Conservation (phyloP, 1,140 invertebrate species). For the Diabrotica undecimpunctata region DNA sequence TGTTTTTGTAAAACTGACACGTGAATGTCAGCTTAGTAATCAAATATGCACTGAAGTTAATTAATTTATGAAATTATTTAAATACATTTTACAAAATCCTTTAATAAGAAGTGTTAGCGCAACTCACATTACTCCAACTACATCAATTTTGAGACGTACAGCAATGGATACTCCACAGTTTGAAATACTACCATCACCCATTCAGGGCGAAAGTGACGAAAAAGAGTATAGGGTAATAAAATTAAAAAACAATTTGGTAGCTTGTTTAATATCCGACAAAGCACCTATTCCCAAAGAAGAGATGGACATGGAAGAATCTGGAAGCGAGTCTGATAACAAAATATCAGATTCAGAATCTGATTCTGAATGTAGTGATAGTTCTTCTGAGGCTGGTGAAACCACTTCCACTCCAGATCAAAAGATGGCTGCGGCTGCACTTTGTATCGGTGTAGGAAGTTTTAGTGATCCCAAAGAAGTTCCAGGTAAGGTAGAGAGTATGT, state of each 20-base stretch:
- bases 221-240: conserved; percentile 64
- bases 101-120: too few relatives aligned
- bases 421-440: conserved; percentile 62
- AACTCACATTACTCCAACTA: background rate
- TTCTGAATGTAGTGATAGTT: background rate
- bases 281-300: conserved; percentile 30
- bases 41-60: too few relatives aligned
- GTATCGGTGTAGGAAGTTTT: conserved; percentile 68
- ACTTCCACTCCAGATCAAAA: conserved; percentile 11
- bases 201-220: conserved; percentile 58
- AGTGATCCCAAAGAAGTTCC: conserved; percentile 72
- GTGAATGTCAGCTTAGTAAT: too few relatives aligned
- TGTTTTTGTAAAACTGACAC: too few relatives aligned
- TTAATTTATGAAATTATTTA: too few relatives aligned
- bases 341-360: conserved; percentile 39
- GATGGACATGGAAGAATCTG: conserved; percentile 41
- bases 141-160: background rate
- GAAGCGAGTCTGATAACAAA: conserved; percentile 39
- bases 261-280: conserved; percentile 63
- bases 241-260: conserved; percentile 64
- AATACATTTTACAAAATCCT: too few relatives aligned
- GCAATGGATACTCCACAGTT: conserved; percentile 13
- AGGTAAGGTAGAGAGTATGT: conserved; percentile 40
- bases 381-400: background rate
- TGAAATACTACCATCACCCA: conserved; percentile 48